A percentile compares a stretch with the other conserved stretches of the same genome.
Evolutionary conservation across 35 echinoderm and acorn worm species (phyloP).

Genomic region (Holothuria glaberrima): DNA sequence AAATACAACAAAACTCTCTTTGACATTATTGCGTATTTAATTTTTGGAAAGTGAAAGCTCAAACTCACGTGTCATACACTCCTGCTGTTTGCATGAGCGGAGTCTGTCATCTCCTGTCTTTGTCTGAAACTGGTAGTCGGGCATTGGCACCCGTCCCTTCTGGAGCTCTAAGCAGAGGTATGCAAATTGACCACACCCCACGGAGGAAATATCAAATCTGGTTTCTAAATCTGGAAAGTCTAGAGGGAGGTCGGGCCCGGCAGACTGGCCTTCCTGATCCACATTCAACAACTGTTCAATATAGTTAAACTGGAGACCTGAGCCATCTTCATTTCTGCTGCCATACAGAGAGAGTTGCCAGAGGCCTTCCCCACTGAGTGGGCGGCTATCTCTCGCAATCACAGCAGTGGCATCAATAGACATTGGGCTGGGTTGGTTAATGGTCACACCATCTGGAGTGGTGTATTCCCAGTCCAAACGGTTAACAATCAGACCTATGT

Average conservation of each 20-base stretch:
- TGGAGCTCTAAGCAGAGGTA: constrained; percentile 75
- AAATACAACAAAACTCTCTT: neutral
- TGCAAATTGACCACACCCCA: constrained; percentile 69
- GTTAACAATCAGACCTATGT: constrained; percentile 55
- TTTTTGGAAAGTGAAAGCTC: neutral
- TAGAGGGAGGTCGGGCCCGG: constrained; percentile 32
- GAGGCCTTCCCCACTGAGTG: constrained; percentile 67
- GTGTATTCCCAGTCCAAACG: constrained; percentile 55
- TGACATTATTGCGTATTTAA: neutral
- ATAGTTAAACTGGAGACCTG: constrained; percentile 57
- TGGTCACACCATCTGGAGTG: constrained; percentile 63
- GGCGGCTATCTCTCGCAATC: constrained; percentile 52
- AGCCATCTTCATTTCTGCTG: constrained; percentile 69
- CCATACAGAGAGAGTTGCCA: constrained; percentile 81
- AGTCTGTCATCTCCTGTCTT: neutral
- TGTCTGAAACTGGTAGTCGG: constrained; percentile 27
- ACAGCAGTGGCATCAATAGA: constrained; percentile 61
- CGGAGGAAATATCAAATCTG: constrained; percentile 54
- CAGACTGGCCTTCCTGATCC: constrained; percentile 24
- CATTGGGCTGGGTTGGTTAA: constrained; percentile 56
- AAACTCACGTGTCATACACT: constrained; percentile 14
- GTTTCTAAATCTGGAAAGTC: constrained; percentile 29
- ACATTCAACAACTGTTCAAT: constrained; percentile 56
- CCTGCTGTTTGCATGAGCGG: constrained; percentile 21
- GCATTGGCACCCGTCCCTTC: constrained; percentile 59